Evolutionary conservation across 2,797 vertebrate species (phyloP).

Genomic region (Babyrousa celebensis): DNA sequence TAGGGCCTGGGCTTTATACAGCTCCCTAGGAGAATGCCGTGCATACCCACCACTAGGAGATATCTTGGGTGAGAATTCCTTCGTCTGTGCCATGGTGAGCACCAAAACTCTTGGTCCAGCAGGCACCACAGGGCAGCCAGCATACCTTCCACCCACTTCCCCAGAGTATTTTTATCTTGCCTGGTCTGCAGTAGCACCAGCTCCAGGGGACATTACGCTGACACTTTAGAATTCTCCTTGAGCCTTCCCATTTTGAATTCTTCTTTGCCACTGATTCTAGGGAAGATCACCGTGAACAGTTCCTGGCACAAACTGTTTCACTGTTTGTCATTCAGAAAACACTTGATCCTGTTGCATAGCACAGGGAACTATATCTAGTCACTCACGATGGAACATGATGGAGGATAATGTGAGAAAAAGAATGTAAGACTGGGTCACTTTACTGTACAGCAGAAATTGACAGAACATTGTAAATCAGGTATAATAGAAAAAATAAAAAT

Average conservation of each 20-base stretch:
- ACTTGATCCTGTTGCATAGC: neutral
- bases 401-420: too few species aligned
- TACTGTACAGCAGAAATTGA: too few species aligned
- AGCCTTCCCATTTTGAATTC: neutral
- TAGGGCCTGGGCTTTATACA: neutral
- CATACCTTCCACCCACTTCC: neutral
- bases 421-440: too few species aligned
- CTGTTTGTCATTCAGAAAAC: neutral
- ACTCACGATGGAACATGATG: too few species aligned
- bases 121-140: neutral
- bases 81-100: neutral
- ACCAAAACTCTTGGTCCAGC: neutral
- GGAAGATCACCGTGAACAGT: neutral
- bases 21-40: neutral
- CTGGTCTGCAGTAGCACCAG: too few species aligned
- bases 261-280: neutral
- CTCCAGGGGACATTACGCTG: neutral
- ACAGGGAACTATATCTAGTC: too few species aligned
- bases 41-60: fast-evolving
- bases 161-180: neutral
- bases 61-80: neutral
- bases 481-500: too few species aligned
- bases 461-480: too few species aligned
- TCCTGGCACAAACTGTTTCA: neutral
- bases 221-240: neutral